phyloP scores from a whole-genome alignment of 1,140 invertebrate species.

The Hypothenemus hampei region DNA sequence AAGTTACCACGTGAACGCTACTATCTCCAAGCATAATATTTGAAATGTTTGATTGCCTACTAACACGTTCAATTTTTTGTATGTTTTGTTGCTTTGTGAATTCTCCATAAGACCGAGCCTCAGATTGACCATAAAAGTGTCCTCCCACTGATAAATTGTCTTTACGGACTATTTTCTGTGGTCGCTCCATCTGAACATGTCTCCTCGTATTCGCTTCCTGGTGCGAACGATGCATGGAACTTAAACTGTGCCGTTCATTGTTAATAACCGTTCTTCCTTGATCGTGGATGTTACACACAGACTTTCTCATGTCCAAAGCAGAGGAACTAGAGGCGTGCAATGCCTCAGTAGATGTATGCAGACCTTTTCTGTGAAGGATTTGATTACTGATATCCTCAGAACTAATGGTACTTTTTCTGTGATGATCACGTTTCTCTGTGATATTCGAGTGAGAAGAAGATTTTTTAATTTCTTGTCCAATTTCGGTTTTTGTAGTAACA shows the following conservation, averaged over 20 bases:
- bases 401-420: conserved; percentile 66
- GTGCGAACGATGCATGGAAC: conserved; percentile 64
- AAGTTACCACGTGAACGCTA: conserved; percentile 50
- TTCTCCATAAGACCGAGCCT: conserved; percentile 61
- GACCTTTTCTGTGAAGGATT: conserved; percentile 68
- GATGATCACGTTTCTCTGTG: conserved; percentile 38
- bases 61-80: conserved; percentile 50
- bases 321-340: conserved; percentile 56
- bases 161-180: conserved; percentile 52
- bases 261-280: conserved; percentile 59
- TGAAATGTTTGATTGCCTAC: conserved; percentile 61
- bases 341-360: conserved; percentile 51
- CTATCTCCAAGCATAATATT: conserved; percentile 66
- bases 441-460: conserved; percentile 24
- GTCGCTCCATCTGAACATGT: conserved; percentile 47
- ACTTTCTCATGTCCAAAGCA: conserved; percentile 71
- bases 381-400: conserved; percentile 67
- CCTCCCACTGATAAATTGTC: conserved; percentile 65
- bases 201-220: conserved; percentile 42
- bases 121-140: conserved; percentile 64
- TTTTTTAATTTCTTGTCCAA: conserved; percentile 33
- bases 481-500: conserved; percentile 48
- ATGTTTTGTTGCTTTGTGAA: conserved; percentile 53
- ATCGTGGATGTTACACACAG: conserved; percentile 70
- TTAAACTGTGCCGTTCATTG: conserved; percentile 67